phyloP scores from a whole-genome alignment of 2,888 invertebrate species.

The Philhelius pedissequus region DNA sequence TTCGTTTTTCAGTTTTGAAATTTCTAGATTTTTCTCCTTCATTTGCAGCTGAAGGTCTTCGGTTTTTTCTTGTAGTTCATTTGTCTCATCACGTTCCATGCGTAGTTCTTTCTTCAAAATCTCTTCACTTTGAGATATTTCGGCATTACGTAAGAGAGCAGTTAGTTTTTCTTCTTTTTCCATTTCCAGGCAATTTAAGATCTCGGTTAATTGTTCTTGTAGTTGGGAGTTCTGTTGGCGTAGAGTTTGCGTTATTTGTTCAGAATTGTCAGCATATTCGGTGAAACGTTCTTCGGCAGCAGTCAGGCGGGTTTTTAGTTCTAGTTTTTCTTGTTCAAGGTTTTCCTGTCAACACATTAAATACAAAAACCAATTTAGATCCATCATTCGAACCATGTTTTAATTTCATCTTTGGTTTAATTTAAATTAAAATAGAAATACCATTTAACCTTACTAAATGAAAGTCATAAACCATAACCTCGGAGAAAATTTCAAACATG shows the following conservation, averaged over 20 bases:
- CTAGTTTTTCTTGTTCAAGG: constrained; percentile 74
- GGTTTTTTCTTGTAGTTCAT: constrained; percentile 81
- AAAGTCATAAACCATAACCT: too few species aligned
- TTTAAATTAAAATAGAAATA: too few species aligned
- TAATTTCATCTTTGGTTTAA: too few species aligned
- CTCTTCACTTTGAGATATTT: constrained; percentile 90
- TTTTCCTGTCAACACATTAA: constrained; percentile 71
- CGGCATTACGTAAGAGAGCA: constrained; percentile 87
- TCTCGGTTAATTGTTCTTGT: constrained; percentile 74
- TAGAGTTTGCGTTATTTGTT: constrained; percentile 74
- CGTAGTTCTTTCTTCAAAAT: constrained; percentile 86
- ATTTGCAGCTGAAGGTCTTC: constrained; percentile 75
- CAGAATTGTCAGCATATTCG: constrained; percentile 76
- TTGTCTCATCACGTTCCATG: constrained; percentile 83
- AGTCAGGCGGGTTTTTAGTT: constrained; percentile 74
- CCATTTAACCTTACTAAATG: too few species aligned
- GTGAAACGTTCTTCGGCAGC: constrained; percentile 77
- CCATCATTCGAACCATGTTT: background rate
- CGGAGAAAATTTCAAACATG: too few species aligned
- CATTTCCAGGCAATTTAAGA: constrained; percentile 73
- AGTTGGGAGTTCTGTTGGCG: constrained; percentile 73
- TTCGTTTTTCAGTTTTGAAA: constrained; percentile 75
- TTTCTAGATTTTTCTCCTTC: constrained; percentile 79
- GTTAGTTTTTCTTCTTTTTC: constrained; percentile 88
- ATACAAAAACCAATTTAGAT: background rate